Base-by-base conservation (phyloP, 2,888 invertebrate species). In the Pseudeuparius sepicola region DNA sequence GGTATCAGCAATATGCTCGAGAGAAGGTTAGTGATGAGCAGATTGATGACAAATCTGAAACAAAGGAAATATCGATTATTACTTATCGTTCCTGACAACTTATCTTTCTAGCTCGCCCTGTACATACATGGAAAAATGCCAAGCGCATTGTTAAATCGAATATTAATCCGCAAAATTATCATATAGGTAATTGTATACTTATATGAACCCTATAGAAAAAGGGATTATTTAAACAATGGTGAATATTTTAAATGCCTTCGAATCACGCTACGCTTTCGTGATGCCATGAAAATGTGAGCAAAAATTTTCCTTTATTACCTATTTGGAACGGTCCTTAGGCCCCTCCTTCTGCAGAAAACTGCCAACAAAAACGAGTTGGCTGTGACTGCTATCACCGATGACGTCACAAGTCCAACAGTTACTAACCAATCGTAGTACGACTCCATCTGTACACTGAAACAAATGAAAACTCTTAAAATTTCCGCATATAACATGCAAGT, bases 291-390 rank as follows among this genome's bases (percentile, higher is more conserved):
- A n/a, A n/a, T 20, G n/a, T 20, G 20, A 20, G 20, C n/a, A 20
- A 36, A 25, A 53, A 12, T 13, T 39, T n/a, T n/a, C n/a, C n/a
- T n/a, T n/a, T 57, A 68, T 65, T 64, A 81, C 81, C 80, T 73
- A 69, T 85, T 84, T 38, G 84, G 84, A 50, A 84, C 75, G 45
- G 82, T 83, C 53, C 84, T 69, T 30, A 84, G 65, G 29, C 78
- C 75, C 31, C 83, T 76, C 47, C 79, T 68, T 50, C 76, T 68
- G 57, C 76, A 73, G 63, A 85, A 84, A 31, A 84, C 78, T 47
- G 83, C 63, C 46, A 85, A 67, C 36, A 84, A 75, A 47, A 80
- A 68, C 30, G 72, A 71, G 57, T 85, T 85, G 52, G 80, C 76
- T 39, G 77, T 68, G 35, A 82, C 69, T 36, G 83, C 80, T 47